Conservation (phyloP, 2,797 vertebrate species). For the Fundulus diaphanus region DNA sequence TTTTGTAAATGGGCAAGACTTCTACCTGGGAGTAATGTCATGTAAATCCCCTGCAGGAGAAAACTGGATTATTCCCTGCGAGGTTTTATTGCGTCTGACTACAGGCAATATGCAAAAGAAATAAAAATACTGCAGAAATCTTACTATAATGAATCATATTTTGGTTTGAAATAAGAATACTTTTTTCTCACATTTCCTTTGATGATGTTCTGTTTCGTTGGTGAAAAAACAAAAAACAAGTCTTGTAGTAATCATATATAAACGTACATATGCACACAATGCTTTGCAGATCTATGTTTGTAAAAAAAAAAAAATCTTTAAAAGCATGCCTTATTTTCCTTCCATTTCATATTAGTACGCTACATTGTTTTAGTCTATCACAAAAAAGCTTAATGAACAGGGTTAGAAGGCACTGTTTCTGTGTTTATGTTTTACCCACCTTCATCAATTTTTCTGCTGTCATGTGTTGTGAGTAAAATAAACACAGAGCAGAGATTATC, state of each 20-base stretch:
- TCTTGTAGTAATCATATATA: neutral
- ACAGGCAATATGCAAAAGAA: neutral
- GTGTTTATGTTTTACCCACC: too few relatives aligned
- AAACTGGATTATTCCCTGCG: neutral
- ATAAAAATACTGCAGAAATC: neutral
- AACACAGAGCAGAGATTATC: neutral
- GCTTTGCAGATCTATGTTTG: neutral
- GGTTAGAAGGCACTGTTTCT: too few relatives aligned
- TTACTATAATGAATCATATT: neutral
- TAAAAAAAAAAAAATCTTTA: neutral
- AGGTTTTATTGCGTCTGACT: conserved; percentile 15
- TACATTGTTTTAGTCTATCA: neutral
- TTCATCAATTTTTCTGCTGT: neutral
- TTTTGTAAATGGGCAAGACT: too few relatives aligned
- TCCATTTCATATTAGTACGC: neutral
- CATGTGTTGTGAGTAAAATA: neutral
- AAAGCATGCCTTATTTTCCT: neutral
- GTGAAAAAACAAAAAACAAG: neutral
- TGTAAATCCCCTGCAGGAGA: conserved; percentile 18
- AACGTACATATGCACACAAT: neutral
- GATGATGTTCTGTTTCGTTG: neutral
- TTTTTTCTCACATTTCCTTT: neutral
- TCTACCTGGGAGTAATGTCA: conserved; percentile 17
- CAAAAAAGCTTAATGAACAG: neutral
- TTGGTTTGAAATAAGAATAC: neutral